A percentile compares a stretch with the other conserved stretches of the same genome.
These are phyloP conservation scores for Anguilla japonica DNA, from an alignment of 2,113 vertebrate genomes.

Conservation along the genomic window DNA sequence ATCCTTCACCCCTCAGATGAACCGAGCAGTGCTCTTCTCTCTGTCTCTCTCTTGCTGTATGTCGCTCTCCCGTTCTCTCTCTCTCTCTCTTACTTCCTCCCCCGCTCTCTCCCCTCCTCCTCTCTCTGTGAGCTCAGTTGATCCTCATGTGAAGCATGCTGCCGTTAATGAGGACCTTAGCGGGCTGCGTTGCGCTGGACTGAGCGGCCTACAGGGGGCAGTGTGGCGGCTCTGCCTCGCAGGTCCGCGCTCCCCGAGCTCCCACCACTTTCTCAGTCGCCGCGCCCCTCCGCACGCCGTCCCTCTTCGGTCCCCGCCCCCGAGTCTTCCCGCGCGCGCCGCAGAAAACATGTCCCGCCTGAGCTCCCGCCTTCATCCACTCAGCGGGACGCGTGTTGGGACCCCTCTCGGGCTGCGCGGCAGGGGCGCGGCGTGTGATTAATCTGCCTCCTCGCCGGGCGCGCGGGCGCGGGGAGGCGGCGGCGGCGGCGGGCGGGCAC, in stretches of 20 bases:
- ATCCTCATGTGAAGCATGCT: background rate
- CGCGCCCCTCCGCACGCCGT: background rate
- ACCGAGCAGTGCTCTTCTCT: background rate
- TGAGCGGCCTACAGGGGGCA: background rate
- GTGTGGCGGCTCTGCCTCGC: background rate
- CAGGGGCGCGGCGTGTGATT: background rate
- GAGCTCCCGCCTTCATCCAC: background rate
- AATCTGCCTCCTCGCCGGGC: background rate
- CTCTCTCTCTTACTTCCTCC: background rate
- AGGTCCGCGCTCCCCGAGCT: background rate
- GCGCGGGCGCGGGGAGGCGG: background rate
- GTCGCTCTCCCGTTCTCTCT: slow-evolving; percentile 29
- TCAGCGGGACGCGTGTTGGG: background rate
- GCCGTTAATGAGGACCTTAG: background rate
- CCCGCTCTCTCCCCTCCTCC: background rate
- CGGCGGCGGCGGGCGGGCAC: background rate
- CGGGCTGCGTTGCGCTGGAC: background rate
- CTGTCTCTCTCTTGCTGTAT: background rate
- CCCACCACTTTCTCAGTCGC: background rate
- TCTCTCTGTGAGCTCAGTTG: background rate
- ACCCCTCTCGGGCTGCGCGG: background rate
- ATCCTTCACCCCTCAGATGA: background rate
- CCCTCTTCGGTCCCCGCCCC: background rate
- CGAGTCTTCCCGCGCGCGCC: background rate
- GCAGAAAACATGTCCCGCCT: background rate